Evolutionary conservation across 2,888 invertebrate species (phyloP).

Genomic region (Ophion ellenae): DNA sequence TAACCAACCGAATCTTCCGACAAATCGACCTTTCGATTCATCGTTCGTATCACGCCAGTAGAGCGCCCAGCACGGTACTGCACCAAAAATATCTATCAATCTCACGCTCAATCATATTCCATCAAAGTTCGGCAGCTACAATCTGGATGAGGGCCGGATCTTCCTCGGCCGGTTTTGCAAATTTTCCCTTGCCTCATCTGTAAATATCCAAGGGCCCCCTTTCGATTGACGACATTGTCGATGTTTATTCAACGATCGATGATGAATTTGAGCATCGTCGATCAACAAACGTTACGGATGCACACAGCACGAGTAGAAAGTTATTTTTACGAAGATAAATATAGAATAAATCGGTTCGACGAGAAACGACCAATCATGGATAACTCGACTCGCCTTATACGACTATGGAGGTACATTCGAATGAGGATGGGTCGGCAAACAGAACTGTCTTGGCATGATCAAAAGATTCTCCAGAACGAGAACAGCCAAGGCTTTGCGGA

Average conservation of each 20-base stretch:
- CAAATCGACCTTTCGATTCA: slow-evolving; percentile 49
- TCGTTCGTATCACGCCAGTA: slow-evolving; percentile 10
- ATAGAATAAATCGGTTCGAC: neutral
- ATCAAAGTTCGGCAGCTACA: slow-evolving; percentile 35
- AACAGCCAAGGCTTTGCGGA: neutral
- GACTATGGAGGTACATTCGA: neutral
- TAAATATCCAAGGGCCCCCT: neutral
- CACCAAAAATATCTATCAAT: slow-evolving; percentile 33
- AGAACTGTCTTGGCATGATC: slow-evolving; percentile 8
- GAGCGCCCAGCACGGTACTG: neutral
- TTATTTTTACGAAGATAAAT: slow-evolving; percentile 17
- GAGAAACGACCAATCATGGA: neutral
- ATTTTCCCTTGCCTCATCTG: neutral
- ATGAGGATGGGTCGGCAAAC: neutral
- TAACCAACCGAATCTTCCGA: slow-evolving; percentile 35
- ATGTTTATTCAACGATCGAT: slow-evolving; percentile 30
- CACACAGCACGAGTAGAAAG: neutral
- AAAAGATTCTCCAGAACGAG: slow-evolving; percentile 15
- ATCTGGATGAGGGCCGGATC: neutral
- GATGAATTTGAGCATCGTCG: slow-evolving; percentile 24
- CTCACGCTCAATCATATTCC: slow-evolving; percentile 58
- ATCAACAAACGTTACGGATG: slow-evolving; percentile 10
- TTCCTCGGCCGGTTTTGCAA: neutral
- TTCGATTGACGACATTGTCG: slow-evolving; percentile 17
- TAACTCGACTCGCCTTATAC: neutral